A percentile compares a stretch with the other conserved stretches of the same genome.
Conservation (phyloP, 2,888 invertebrate species). For the Bombylius discolor region DNA sequence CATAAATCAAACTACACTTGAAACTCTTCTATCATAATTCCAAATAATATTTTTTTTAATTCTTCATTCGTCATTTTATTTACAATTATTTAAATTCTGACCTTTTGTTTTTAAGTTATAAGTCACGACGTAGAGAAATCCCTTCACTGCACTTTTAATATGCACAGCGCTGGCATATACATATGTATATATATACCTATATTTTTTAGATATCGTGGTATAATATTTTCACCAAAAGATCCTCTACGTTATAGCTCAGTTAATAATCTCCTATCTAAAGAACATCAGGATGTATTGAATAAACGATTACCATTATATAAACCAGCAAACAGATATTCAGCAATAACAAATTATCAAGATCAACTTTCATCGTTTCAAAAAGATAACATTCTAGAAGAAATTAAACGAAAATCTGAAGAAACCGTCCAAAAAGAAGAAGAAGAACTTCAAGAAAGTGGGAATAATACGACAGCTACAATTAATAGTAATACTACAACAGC, state of each 20-base stretch:
- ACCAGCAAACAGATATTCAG: slow-evolving; percentile 11
- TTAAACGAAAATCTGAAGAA: slow-evolving; percentile 21
- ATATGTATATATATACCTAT: background rate
- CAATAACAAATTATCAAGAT: slow-evolving; percentile 19
- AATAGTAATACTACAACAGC: slow-evolving; percentile 3
- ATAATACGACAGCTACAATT: slow-evolving; percentile 6
- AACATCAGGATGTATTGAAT: slow-evolving; percentile 23
- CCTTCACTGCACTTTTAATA: too few relatives aligned
- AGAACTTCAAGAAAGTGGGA: slow-evolving; percentile 18
- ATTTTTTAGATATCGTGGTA: slow-evolving; percentile 27
- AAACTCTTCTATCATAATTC: too few relatives aligned
- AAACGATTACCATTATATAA: slow-evolving; percentile 12
- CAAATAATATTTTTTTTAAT: too few relatives aligned
- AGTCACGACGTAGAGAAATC: too few relatives aligned
- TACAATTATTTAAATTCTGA: too few relatives aligned
- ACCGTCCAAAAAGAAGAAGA: slow-evolving; percentile 22
- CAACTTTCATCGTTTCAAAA: slow-evolving; percentile 16
- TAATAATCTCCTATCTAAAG: slow-evolving; percentile 34
- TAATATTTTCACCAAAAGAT: slow-evolving; percentile 32
- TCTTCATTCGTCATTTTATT: too few relatives aligned
- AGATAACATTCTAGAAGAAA: slow-evolving; percentile 19
- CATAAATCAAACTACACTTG: too few relatives aligned
- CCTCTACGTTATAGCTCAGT: slow-evolving; percentile 31
- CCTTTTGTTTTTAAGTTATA: too few relatives aligned
- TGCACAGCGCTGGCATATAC: too few relatives aligned